Evolutionary conservation across 2,113 vertebrate species (phyloP), one percentile per base, ranked within the genome.

Genomic region (Jacana jacana): DNA sequence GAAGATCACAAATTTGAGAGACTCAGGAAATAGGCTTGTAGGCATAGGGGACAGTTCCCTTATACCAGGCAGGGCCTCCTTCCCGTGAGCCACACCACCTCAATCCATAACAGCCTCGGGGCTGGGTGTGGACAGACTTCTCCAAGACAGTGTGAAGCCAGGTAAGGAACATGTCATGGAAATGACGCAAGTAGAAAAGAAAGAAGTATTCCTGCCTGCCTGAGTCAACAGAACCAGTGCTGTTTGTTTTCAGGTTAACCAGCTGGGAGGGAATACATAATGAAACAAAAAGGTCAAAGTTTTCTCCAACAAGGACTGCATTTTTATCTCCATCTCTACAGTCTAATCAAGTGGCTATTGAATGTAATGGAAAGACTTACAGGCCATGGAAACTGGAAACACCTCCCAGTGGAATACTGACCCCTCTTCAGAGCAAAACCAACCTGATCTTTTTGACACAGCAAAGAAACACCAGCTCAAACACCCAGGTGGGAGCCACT

Each of bases 101-200:
- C 14, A 1, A 20, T 52, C 77, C 69, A 69, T 10, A 10, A 57
- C 39, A 87, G 20, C 31, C 18, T 63, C 3, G 4, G 28, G 25
- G 16, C 25, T 54, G 17, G 55, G 24, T 28, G 72, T 22, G 16
- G 52, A 16, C 35, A 60, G 4, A 14, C 49, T 81, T 63, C 55
- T 78, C 20, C 3, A 2, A 66, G n/a, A 35, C 1, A 3, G 2
- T 33, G 42, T 70, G 20, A 81, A 73, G 27, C 3, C 2, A 3
- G 22, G 18, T 57, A 52, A 89, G 30, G 46, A 73, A 51, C 9
- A n/a, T 23, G 11, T 14, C 17, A 24, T 42, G 42, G 42, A 66
- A 87, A 66, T 60, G 2, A 35, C 30, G 6, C 13, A 81, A 52
- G 24, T 61, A 20, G 16, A 73, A 65, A 93, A 65, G 20, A 25